phyloP scores from a whole-genome alignment of 2,888 invertebrate genomes.

The Gastrophysa polygoni region DNA sequence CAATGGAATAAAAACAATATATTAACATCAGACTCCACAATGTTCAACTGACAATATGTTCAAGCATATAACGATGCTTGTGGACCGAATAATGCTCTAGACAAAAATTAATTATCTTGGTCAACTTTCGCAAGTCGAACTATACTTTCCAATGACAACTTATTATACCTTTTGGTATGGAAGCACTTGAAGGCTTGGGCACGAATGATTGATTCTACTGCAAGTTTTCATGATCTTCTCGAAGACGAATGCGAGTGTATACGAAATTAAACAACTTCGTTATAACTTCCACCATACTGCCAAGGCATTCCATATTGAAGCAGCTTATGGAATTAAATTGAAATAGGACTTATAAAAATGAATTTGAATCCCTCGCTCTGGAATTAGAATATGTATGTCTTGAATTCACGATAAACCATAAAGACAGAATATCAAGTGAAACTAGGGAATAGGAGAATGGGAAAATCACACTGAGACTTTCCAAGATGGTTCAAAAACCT shows the following conservation, averaged over 20 bases:
- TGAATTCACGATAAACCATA: not conserved
- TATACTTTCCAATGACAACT: too few relatives aligned
- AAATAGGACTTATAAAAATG: not conserved
- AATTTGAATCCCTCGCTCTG: not conserved
- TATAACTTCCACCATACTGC: not conserved
- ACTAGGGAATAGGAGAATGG: not conserved
- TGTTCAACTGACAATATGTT: too few relatives aligned
- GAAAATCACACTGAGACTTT: not conserved
- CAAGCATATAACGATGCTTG: too few relatives aligned
- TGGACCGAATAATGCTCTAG: too few relatives aligned
- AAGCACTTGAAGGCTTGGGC: too few relatives aligned
- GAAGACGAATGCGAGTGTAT: not conserved
- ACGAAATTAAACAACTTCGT: constrained; percentile 5
- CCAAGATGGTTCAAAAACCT: not conserved
- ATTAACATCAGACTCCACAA: too few relatives aligned
- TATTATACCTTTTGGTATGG: too few relatives aligned
- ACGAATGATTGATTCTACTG: too few relatives aligned
- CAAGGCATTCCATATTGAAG: not conserved
- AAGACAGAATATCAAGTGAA: not conserved
- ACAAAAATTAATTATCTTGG: too few relatives aligned
- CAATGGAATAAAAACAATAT: too few relatives aligned
- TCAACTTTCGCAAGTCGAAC: too few relatives aligned
- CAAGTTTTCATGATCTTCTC: not conserved
- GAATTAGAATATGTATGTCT: not conserved
- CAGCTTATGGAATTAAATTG: constrained; percentile 12